These are phyloP conservation scores for Marmota flaviventris DNA, from an alignment of 2,113 vertebrate species.

Conservation along the genomic window DNA sequence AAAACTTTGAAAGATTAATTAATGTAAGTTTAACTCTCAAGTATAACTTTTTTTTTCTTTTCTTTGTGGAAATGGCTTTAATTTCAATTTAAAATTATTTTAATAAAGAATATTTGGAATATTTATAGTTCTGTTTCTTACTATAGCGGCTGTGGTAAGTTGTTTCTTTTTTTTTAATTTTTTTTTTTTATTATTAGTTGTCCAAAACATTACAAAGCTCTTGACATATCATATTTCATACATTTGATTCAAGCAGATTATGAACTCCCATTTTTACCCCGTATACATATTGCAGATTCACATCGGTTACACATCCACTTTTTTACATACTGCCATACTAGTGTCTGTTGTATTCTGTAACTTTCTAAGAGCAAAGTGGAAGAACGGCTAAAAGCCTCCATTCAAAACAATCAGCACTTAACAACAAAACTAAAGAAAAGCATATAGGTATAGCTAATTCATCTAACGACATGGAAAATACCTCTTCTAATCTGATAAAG, in stretches of 20 bases:
- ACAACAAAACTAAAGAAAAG: conserved; percentile 41
- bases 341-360: not conserved
- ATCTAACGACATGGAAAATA: not conserved
- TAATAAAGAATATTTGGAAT: not conserved
- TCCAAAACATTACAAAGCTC: too few species aligned
- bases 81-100: not conserved
- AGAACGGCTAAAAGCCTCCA: not conserved
- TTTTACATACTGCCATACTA: too few species aligned
- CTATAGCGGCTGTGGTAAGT: not conserved
- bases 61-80: not conserved
- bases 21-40: conserved; percentile 46
- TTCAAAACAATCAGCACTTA: conserved; percentile 31
- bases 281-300: too few species aligned
- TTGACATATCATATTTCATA: too few species aligned
- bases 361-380: conserved; percentile 27
- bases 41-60: not conserved
- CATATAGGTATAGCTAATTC: conserved; percentile 4
- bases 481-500: not conserved
- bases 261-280: too few species aligned
- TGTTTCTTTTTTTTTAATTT: not conserved
- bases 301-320: too few species aligned
- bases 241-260: too few species aligned
- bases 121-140: not conserved
- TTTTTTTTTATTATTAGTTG: too few species aligned
- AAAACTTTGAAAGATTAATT: conserved; percentile 38